phyloP scores from a whole-genome alignment of 1,140 invertebrate genomes.

The Drosophila busckii region DNA sequence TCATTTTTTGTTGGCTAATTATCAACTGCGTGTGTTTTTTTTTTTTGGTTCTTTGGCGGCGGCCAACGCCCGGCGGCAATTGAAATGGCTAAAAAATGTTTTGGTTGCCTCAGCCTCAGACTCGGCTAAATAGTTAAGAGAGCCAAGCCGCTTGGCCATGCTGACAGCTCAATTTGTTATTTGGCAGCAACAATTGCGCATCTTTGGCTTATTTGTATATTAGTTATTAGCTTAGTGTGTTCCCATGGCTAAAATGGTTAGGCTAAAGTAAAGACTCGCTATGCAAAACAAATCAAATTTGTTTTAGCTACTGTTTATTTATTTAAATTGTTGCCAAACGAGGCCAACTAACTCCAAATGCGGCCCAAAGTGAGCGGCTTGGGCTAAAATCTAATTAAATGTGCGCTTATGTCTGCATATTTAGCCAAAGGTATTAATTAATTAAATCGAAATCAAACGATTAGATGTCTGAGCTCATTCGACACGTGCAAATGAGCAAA shows the following conservation, averaged over 20 bases:
- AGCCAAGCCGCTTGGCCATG: no score
- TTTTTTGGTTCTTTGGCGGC: neutral
- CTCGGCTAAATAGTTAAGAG: slow-evolving; percentile 14
- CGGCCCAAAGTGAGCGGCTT: no score
- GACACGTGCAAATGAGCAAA: slow-evolving; percentile 36
- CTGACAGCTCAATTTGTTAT: slow-evolving; percentile 71
- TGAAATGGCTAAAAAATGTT: slow-evolving; percentile 7
- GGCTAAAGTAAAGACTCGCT: no score
- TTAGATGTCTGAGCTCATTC: slow-evolving; percentile 23
- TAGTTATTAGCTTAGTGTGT: slow-evolving; percentile 27
- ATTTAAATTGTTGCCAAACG: no score
- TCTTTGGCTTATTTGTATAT: slow-evolving; percentile 28
- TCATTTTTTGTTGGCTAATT: slow-evolving; percentile 22
- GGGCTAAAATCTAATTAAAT: slow-evolving; percentile 26
- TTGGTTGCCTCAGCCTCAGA: slow-evolving; percentile 1
- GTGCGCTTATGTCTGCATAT: slow-evolving; percentile 2
- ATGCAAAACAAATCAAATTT: no score
- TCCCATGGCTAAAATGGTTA: slow-evolving; percentile 6
- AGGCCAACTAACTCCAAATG: no score
- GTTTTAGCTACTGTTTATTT: slow-evolving; percentile 18
- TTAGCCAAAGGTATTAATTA: slow-evolving; percentile 15
- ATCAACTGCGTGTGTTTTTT: slow-evolving; percentile 8
- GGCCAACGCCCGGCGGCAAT: slow-evolving; percentile 30
- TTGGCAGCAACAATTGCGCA: slow-evolving; percentile 28
- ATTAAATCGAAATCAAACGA: slow-evolving; percentile 48